Evolutionary conservation across 2,888 invertebrate genomes (phyloP), one percentile per base, ranked within the genome.

Genomic region (Nomada flava): DNA sequence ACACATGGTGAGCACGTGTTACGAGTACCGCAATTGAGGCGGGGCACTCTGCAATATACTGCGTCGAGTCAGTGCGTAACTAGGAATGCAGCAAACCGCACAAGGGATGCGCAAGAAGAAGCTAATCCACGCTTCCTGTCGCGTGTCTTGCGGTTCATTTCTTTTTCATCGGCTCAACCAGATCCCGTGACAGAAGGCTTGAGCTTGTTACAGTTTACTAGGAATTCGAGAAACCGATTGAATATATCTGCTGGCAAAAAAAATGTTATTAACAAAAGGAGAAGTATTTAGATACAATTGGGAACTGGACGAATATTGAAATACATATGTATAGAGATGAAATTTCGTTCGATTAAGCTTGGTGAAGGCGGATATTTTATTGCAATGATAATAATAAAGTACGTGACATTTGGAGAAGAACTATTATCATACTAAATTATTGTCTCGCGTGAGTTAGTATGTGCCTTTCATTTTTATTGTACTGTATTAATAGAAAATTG

Each of bases 11-110:
- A 55, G 79, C 81, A 79, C 81, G 79, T 79, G 81, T 79, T 47
- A 15, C 44, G 50, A 55, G 69, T 79, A 79, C 81, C 81, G 81
- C 73, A 79, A 81, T 74, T 65, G 53, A 50, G 81, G 79, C 73
- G 81, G 65, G 73, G 79, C 79, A 74, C 7, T 29, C 47, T 18
- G 42, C 59, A 29, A 44, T 62, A 65, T 65, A 65, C 53, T 44
- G 44, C 42, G n/a, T 13, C 20, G 36, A 55, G 20, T 15, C 55
- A 44, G 36, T 44, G 23, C 42, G 53, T 60, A 65, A 60, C 57
- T 67, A 68, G 63, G 72, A 78, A 68, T 73, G 78, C 63, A 76
- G 57, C 55, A 57, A 78, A 78, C 67, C 74, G 62, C 52, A 73
- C 29, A 23, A 23, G 55, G 52, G 42, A 70, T 77, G 78, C 29